These are phyloP conservation scores for Lacerta bilineata DNA, from an alignment of 2,797 vertebrate species.

Conservation along the genomic window DNA sequence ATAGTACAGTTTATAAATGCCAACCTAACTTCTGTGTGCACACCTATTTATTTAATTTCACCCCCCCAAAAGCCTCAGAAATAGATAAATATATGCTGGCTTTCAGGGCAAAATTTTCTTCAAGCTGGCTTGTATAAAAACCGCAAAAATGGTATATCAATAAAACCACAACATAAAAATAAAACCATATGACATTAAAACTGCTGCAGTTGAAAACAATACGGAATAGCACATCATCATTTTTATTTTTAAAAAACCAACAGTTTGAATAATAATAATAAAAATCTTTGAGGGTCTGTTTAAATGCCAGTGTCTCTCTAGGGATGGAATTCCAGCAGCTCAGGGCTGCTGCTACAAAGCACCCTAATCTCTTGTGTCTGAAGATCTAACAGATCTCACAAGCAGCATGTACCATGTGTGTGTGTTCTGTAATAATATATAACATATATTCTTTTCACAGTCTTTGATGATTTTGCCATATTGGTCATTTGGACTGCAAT, in stretches of 20 bases:
- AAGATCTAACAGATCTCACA: too few relatives aligned
- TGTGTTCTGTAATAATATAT: neutral
- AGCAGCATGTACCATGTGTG: too few relatives aligned
- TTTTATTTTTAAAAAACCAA: neutral
- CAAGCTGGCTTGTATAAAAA: neutral
- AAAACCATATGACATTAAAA: neutral
- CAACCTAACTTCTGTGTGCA: too few relatives aligned
- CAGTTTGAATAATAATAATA: neutral
- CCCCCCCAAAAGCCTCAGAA: too few relatives aligned
- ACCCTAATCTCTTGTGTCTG: too few relatives aligned
- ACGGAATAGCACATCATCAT: neutral
- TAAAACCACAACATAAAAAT: neutral
- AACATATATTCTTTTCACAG: neutral
- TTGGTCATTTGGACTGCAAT: neutral
- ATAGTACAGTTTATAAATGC: too few relatives aligned
- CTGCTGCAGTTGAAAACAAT: neutral
- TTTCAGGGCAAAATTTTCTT: neutral
- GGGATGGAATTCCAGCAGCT: too few relatives aligned
- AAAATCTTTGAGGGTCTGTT: too few relatives aligned
- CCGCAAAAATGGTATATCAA: neutral
- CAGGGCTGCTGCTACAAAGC: too few relatives aligned
- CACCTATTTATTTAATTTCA: too few relatives aligned
- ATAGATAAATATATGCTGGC: neutral
- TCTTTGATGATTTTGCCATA: constrained; percentile 29
- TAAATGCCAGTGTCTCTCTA: too few relatives aligned